A percentile compares a stretch with the other conserved stretches of the same genome.
These are phyloP conservation scores for Tetramorium simillimum DNA, from an alignment of 1,140 invertebrate genomes.

Conservation along the genomic window DNA sequence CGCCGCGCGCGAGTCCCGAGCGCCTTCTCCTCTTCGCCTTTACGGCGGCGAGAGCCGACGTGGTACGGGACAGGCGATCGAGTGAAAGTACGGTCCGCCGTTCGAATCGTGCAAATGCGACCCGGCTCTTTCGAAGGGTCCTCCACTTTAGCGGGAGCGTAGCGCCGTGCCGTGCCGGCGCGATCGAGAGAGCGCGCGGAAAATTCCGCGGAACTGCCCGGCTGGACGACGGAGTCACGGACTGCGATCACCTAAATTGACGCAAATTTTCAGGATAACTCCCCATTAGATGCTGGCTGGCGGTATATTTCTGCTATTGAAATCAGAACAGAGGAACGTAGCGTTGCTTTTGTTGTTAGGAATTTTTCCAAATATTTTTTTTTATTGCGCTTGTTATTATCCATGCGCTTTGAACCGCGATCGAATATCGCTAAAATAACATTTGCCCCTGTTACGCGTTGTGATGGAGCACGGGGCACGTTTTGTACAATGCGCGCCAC, in stretches of 20 bases:
- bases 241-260: slow-evolving; percentile 31
- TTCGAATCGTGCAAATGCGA: slow-evolving; percentile 6
- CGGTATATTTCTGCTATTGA: neutral
- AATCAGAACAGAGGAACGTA: neutral
- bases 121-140: neutral
- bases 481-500: neutral
- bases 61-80: neutral
- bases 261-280: slow-evolving; percentile 23
- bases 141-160: neutral
- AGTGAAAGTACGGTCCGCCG: slow-evolving; percentile 61
- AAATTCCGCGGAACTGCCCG: neutral
- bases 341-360: neutral
- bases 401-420: neutral
- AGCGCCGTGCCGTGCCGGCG: neutral
- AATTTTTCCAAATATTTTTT: neutral
- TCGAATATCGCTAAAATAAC: neutral
- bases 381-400: neutral
- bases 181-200: neutral
- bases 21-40: slow-evolving; percentile 43
- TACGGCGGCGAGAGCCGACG: slow-evolving; percentile 25
- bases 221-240: neutral
- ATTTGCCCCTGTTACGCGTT: neutral
- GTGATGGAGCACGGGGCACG: neutral
- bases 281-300: too few relatives aligned
- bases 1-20: neutral